Evolutionary conservation across 2,888 invertebrate genomes (phyloP), one percentile per base, ranked within the genome.

Genomic region (Pedicia rivosa): DNA sequence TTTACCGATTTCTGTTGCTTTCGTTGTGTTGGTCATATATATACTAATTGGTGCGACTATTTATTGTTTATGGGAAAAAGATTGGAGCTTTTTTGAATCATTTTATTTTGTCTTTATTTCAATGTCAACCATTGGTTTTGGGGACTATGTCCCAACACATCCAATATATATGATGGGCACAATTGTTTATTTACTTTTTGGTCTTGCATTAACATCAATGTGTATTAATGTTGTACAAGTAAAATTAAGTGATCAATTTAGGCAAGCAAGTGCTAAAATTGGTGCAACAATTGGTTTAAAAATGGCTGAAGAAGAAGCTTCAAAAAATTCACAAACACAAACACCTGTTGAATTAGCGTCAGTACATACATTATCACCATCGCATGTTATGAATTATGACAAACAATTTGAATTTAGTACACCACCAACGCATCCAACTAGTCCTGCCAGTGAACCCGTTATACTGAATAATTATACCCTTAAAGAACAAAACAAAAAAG

Each of bases 41-140:
- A 88, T 95, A 30, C 70, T 91, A 40, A 59, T 83, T 12, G 95
- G 95, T 0, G 87, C 88, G 0, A 66, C 76, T 2, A 72, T 82
- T 2, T 94, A 83, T 50, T 74, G 71, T 24, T 53, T 73, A 12
- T 76, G 78, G 70, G 86, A 84, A 57, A n/a, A n/a, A n/a, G 64
- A 68, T 0, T 97, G 95, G 95, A 69, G 70, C n/a, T 84, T 88
- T 58, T 81, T 92, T 50, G 84, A 88, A 41, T 78, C 94, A 0
- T 90, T 97, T 56, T 97, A 97, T 59, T 97, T 95, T 56, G 87
- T 95, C 4, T 95, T 95, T 56, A 86, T 95, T 48, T 91, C 92
- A 1, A 84, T 94, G 76, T 87, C 90, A 2, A 97, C 95, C 1
- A 92, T 97, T 40, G 95, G 95, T n/a, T 84, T 94, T 48, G 92